These are phyloP conservation scores for Vesta saturnalis DNA, from an alignment of 2,888 invertebrate species.

Conservation along the genomic window DNA sequence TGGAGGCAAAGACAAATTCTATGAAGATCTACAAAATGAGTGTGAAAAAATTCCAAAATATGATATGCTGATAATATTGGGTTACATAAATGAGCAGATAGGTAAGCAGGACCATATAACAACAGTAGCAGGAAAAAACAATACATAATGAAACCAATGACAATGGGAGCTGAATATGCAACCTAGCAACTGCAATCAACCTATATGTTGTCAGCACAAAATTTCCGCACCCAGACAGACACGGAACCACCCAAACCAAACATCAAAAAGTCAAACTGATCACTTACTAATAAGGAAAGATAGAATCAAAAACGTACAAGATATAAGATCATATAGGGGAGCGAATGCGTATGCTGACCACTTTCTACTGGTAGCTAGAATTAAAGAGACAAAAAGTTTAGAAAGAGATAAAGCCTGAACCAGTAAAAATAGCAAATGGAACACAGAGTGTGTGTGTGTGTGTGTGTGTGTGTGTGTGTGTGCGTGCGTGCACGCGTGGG, in stretches of 20 bases:
- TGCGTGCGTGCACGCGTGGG: too few species aligned
- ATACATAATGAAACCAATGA: too few species aligned
- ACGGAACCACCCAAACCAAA: conserved; percentile 4
- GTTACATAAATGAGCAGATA: too few species aligned
- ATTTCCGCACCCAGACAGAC: neutral
- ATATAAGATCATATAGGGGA: conserved; percentile 6
- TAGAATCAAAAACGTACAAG: neutral
- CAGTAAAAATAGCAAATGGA: neutral
- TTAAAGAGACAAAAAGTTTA: conserved; percentile 5
- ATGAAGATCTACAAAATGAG: too few species aligned
- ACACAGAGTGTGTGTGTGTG: too few species aligned
- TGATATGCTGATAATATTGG: too few species aligned
- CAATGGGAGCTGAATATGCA: conserved; percentile 1
- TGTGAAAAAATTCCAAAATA: too few species aligned
- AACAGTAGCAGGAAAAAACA: too few species aligned
- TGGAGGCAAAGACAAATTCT: too few species aligned
- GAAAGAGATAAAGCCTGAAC: neutral
- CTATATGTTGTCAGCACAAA: neutral
- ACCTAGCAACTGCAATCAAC: neutral
- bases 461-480: too few species aligned
- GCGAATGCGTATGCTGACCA: neutral
- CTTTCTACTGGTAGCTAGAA: neutral
- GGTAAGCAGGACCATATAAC: too few species aligned
- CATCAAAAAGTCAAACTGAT: neutral
- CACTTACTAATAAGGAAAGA: neutral